phyloP scores from a whole-genome alignment of 2,113 vertebrate species.

The Chamaetylas fuelleborni region DNA sequence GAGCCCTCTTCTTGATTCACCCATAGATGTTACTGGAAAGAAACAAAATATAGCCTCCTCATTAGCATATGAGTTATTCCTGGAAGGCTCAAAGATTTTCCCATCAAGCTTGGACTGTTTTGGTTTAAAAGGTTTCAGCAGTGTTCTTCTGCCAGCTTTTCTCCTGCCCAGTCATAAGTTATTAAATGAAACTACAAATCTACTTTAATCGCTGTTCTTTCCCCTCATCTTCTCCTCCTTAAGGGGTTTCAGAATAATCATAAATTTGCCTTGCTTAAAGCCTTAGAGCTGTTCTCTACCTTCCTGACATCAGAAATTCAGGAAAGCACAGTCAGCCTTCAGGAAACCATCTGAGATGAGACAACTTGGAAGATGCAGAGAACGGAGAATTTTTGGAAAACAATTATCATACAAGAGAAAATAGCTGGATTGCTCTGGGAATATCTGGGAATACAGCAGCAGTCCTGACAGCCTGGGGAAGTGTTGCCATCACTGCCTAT shows the following conservation, averaged over 20 bases:
- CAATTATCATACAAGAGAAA: neutral
- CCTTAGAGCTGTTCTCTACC: neutral
- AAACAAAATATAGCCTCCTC: neutral
- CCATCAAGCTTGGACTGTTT: neutral
- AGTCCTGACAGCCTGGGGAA: neutral
- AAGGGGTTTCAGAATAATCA: neutral
- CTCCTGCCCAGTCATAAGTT: neutral
- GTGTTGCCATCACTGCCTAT: fast-evolving
- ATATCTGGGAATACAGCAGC: neutral
- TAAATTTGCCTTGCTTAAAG: neutral
- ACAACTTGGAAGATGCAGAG: neutral
- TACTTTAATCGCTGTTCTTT: neutral
- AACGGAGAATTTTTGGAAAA: neutral
- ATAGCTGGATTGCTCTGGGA: neutral
- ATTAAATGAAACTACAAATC: neutral
- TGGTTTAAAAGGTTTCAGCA: neutral
- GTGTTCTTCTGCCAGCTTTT: neutral
- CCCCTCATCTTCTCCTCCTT: neutral
- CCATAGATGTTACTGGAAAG: neutral
- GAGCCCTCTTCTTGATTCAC: neutral
- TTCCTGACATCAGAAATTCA: neutral
- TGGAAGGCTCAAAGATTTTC: neutral
- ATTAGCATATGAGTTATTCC: neutral
- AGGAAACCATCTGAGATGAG: neutral
- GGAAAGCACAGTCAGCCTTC: neutral